Evolutionary conservation across 2,113 vertebrate species (phyloP).

Genomic region (zebrafish (Danio rerio)): GRCz12tu NC_133193.1:15135001-15135500

Average conservation of each 20-base stretch:
- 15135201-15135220: slow-evolving; percentile 15
- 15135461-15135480: not conserved
- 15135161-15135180: not conserved
- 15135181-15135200: not conserved
- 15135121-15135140: not conserved
- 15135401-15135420: not conserved
- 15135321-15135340: not conserved
- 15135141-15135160: slow-evolving; percentile 14
- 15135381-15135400: not conserved
- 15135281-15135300: not conserved
- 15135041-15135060: slow-evolving; percentile 35
- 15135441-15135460: not conserved
- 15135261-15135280: not conserved
- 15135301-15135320: not conserved
- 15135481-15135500: not conserved
- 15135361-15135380: not conserved
- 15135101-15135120: slow-evolving; percentile 21
- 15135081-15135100: not conserved
- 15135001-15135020: slow-evolving; percentile 33
- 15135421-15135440: not conserved
- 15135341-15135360: not conserved
- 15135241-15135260: not conserved
- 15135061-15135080: not conserved
- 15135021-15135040: slow-evolving; percentile 27
- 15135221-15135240: not conserved